Evolutionary conservation across 2,888 invertebrate species (phyloP).

Genomic region (Macrosoma leucophasiata): DNA sequence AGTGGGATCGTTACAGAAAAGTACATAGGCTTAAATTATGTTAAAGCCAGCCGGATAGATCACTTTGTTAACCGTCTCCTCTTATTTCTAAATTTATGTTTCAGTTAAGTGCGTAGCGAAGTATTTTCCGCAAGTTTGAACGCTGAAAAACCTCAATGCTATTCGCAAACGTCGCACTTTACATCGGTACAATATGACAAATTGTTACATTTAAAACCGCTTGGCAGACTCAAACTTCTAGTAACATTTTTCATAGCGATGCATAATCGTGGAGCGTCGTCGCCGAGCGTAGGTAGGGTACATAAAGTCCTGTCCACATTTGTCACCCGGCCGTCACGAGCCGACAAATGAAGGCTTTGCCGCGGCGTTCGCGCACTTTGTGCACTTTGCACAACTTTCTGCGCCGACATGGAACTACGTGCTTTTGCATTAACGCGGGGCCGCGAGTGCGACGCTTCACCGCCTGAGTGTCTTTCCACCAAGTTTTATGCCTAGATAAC

Average conservation of each 20-base stretch:
- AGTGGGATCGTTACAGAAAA: slow-evolving; percentile 59
- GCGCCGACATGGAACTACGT: slow-evolving; percentile 68
- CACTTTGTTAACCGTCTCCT: slow-evolving; percentile 33
- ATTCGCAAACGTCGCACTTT: background rate
- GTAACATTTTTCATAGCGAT: slow-evolving; percentile 55
- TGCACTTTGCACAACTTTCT: slow-evolving; percentile 72
- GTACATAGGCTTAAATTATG: slow-evolving; percentile 59
- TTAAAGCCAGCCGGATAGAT: slow-evolving; percentile 48
- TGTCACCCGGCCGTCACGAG: slow-evolving; percentile 72
- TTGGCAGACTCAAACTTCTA: slow-evolving; percentile 37
- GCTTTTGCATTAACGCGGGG: slow-evolving; percentile 68
- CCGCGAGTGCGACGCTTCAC: slow-evolving; percentile 57
- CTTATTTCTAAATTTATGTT: slow-evolving; percentile 7
- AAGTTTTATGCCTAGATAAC: slow-evolving; percentile 65
- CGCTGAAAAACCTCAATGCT: too few species aligned
- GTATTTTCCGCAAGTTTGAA: too few species aligned
- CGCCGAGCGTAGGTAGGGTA: slow-evolving; percentile 39
- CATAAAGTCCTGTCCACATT: slow-evolving; percentile 68
- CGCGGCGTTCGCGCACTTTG: slow-evolving; percentile 67
- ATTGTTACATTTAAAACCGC: slow-evolving; percentile 31
- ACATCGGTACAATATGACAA: slow-evolving; percentile 28
- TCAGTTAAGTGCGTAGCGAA: too few species aligned
- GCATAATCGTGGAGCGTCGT: slow-evolving; percentile 54
- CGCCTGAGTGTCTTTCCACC: slow-evolving; percentile 57
- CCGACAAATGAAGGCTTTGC: slow-evolving; percentile 76